Percentiles rank a stretch among this genome's conserved stretches.
These are phyloP conservation scores for Cavia aperea DNA, from an alignment of 2,113 vertebrate species.

Conservation along the genomic window DNA sequence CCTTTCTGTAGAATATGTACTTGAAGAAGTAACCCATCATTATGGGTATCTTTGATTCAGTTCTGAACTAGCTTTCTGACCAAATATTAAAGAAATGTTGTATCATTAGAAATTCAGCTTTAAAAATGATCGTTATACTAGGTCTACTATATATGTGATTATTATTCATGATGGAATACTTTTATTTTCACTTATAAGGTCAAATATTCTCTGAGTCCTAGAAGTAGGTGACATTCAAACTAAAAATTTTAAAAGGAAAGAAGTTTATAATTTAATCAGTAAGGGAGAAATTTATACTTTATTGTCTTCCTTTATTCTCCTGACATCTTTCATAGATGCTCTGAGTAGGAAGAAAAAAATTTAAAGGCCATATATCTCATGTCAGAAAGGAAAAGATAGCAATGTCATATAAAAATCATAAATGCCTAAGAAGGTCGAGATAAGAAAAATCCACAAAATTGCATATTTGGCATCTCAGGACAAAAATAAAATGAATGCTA, in stretches of 20 bases:
- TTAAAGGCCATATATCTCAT: neutral
- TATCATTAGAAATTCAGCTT: neutral
- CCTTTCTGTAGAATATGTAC: neutral
- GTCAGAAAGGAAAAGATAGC: neutral
- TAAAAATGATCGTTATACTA: neutral
- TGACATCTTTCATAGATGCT: neutral
- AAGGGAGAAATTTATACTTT: neutral
- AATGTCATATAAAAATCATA: neutral
- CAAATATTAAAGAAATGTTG: neutral
- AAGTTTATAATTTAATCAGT: neutral
- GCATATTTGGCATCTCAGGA: neutral
- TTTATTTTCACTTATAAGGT: neutral
- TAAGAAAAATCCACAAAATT: neutral
- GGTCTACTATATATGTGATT: neutral
- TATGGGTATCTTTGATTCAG: neutral
- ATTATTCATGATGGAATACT: neutral
- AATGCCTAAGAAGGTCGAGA: neutral
- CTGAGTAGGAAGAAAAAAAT: neutral
- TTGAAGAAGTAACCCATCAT: conserved; percentile 12
- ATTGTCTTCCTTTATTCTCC: neutral
- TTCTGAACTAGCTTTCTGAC: neutral
- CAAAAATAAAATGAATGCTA: neutral
- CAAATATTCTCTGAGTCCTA: neutral
- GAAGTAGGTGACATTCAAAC: neutral
- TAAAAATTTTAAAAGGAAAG: neutral